Percentiles rank a stretch among this genome's conserved stretches.
Conservation (phyloP, 2,888 invertebrate genomes). For the Stenchaetothrips biformis region DNA sequence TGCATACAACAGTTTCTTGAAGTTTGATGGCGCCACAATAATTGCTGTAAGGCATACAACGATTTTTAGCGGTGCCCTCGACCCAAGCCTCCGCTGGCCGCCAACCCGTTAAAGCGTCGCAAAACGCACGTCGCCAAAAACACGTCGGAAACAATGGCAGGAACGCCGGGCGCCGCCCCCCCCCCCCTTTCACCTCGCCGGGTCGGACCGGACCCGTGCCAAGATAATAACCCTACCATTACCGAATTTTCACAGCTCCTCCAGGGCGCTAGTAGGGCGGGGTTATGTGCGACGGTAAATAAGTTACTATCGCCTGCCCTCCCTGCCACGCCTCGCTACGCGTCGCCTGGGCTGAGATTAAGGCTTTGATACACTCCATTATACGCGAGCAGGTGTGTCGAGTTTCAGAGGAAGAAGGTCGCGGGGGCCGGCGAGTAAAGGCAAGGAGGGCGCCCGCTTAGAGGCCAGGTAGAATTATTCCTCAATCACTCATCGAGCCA, state of each 20-base stretch:
- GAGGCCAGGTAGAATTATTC: too few relatives aligned
- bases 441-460: too few relatives aligned
- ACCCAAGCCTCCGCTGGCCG: too few relatives aligned
- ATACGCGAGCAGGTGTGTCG: neutral
- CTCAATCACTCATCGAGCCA: too few relatives aligned
- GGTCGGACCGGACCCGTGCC: neutral
- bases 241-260: neutral
- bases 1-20: too few relatives aligned
- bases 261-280: neutral
- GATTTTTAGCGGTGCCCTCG: too few relatives aligned
- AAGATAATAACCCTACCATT: slow-evolving; percentile 13
- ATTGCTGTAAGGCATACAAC: too few relatives aligned
- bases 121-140: too few relatives aligned
- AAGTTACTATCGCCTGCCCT: slow-evolving; percentile 9
- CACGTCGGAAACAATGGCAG: too few relatives aligned
- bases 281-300: slow-evolving; percentile 7
- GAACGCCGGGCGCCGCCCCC: neutral
- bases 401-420: neutral
- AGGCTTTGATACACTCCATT: neutral
- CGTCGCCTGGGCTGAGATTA: neutral
- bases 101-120: too few relatives aligned
- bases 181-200: neutral
- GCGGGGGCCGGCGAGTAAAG: too few relatives aligned
- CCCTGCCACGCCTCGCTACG: neutral
- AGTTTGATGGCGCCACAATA: too few relatives aligned